Evolutionary conservation across 2,797 vertebrate species (phyloP), one percentile per base, ranked within the genome.

Genomic region (Xenopus petersii): DNA sequence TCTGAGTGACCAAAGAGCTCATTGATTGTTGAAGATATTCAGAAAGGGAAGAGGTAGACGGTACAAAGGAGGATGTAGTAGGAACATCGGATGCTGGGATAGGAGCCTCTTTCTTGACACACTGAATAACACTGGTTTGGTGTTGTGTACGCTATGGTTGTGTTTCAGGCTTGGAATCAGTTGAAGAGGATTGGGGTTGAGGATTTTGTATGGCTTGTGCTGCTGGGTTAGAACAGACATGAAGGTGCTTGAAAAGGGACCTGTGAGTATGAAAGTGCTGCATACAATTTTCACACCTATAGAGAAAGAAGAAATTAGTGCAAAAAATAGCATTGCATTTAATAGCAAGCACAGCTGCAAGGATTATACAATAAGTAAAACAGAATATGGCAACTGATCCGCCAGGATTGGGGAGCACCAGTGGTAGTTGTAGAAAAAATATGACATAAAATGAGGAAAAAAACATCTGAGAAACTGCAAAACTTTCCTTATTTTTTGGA

Each of bases 201-300:
- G 69, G 15, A 75, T 74, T 87, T 0, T 81, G 79, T 0, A 83
- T 80, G n/a, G 92, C 91, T 80, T 87, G 89, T 72, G 92, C 88
- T 47, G 92, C 67, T 21, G 93, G 89, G 84, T 96, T 96, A 10
- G 94, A 93, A 66, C 97, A 99, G 71, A 95, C 94, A 81, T 97
- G 96, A 47, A 98, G 87, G 84, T 99, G 97, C 81, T 95, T 95
- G 84, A 98, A 93, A 74, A 98, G 94, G 0, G 95, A 95, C 2
- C 93, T 94, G 81, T 97, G 94, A 0, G 96, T 96, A 5, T 94
- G 93, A 83, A 98, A 88, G 82, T 95, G 96, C 33, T 94, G 90
- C 72, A 94, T 89, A 84, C 97, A 99, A 81, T 94, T 97, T 87
- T 98, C 95, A 73, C 97, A 98, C 83, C 97, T 98, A 80, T 0